Evolutionary conservation across 1,140 invertebrate genomes (phyloP), one percentile per base, ranked within the genome.

Genomic region (Drosophila setifemur): DNA sequence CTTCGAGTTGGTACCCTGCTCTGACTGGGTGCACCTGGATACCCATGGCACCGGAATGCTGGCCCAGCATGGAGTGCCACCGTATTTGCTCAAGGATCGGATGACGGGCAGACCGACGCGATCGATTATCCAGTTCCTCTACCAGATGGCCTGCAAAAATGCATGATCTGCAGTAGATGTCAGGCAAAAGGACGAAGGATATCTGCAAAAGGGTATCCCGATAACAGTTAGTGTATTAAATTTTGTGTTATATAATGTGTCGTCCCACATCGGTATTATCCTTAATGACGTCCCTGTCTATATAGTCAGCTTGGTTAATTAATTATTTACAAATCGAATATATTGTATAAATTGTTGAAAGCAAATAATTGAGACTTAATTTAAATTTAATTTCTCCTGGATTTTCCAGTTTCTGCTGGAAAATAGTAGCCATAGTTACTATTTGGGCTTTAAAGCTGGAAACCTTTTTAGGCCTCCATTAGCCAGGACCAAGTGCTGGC

Each of bases 1-100:
- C 0, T 91, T 89, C 19, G 92, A 16, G 3, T 8, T 95, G 91
- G 92, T 94, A 5, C 91, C 91, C 3, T 91, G 91, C 61, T 68
- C 87, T 2, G 91, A 92, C 71, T 95, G 94, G 94, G 90, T 94
- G 25, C 94, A 95, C 79, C 83, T 95, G 54, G 95, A 95, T 83
- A 94, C 93, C 39, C 93, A 94, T 28, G 94, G 94, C 4, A 94
- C 94, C 87, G 92, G 92, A 6, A 93, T 92, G 86, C 45, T 88
- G n/a, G 72, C 77, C 19, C 70, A 92, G 47, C 91, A 91, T 48
- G 91, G 91, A 44, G 92, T 93, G 19, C 91, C 93, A 3, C 91
- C 93, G 0, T 95, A 95, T 87, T 88, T 94, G 0, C 88, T 91
- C 3, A 92, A 92, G 79, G 87, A 89, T 12, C 50, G 90, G 4